Conservation (phyloP, 2,888 invertebrate genomes). For the Gymnocheta viridis region DNA sequence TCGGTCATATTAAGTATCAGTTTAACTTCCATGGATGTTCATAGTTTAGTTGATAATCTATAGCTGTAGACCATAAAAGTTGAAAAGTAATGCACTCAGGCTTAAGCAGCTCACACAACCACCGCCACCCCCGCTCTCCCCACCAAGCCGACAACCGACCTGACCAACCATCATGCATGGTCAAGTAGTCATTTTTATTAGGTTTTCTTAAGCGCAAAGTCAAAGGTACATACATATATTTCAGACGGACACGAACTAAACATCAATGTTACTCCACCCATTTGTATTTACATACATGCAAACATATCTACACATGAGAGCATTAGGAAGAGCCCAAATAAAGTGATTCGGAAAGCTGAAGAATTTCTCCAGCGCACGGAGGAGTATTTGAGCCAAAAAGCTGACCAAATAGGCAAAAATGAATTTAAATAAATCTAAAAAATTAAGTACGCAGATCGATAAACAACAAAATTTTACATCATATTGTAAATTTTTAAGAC, state of each 20-base stretch:
- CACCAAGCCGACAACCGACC: background rate
- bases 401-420: too few relatives aligned
- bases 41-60: conserved; percentile 16
- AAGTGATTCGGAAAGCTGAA: too few relatives aligned
- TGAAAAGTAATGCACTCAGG: conserved; percentile 31
- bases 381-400: too few relatives aligned
- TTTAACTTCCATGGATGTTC: background rate
- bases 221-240: conserved; percentile 17
- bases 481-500: too few relatives aligned
- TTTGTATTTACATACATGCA: background rate
- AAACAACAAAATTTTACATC: too few relatives aligned
- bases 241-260: conserved; percentile 73
- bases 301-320: background rate
- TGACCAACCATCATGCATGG: conserved; percentile 26
- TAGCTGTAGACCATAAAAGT: conserved; percentile 17
- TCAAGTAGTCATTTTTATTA: conserved; percentile 44
- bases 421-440: too few relatives aligned
- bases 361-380: too few relatives aligned
- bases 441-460: too few relatives aligned
- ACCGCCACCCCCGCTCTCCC: conserved; percentile 15
- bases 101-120: conserved; percentile 52
- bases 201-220: conserved; percentile 18
- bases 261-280: conserved; percentile 73
- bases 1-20: background rate
- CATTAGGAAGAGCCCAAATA: background rate